Percentiles rank a stretch among this genome's conserved stretches.
These are phyloP conservation scores for Sceloporus tristichus DNA, from an alignment of 2,113 vertebrate genomes.

Conservation along the genomic window DNA sequence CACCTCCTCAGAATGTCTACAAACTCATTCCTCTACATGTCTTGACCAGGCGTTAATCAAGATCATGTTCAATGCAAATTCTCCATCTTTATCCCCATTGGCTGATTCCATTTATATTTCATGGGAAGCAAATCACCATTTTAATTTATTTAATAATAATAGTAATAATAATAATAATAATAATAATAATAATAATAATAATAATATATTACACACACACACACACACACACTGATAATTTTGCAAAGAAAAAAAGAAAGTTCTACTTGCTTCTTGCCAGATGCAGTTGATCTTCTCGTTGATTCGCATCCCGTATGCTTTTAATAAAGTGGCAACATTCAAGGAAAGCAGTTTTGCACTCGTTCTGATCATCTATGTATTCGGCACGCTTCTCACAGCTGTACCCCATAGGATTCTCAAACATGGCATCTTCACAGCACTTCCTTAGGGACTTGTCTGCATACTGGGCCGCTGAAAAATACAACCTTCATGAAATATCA, in stretches of 20 bases:
- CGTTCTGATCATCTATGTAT: constrained; percentile 80
- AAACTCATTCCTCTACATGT: too few relatives aligned
- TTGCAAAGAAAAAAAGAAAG: not conserved
- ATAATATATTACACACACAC: not conserved
- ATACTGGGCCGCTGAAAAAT: constrained; percentile 78
- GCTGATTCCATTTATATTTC: too few relatives aligned
- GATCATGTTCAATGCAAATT: too few relatives aligned
- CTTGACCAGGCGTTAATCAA: too few relatives aligned
- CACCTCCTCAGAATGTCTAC: too few relatives aligned
- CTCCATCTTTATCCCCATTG: too few relatives aligned
- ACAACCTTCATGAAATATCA: not conserved
- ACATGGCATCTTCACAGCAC: constrained; percentile 89
- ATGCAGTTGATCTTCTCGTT: accelerated
- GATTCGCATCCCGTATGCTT: not conserved
- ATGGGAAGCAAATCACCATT: too few relatives aligned
- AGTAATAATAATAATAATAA: not conserved
- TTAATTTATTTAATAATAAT: too few relatives aligned
- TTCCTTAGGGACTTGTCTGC: constrained; percentile 65
- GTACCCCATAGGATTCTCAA: constrained; percentile 86
- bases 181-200: too few relatives aligned
- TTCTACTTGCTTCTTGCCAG: constrained; percentile 76
- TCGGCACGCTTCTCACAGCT: constrained; percentile 77
- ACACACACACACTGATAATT: not conserved
- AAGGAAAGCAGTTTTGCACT: constrained; percentile 85
- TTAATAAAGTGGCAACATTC: constrained; percentile 82